Percentiles rank a stretch among this genome's conserved stretches.
Conservation (phyloP, 2,113 vertebrate genomes). For the Columba janthina region DNA sequence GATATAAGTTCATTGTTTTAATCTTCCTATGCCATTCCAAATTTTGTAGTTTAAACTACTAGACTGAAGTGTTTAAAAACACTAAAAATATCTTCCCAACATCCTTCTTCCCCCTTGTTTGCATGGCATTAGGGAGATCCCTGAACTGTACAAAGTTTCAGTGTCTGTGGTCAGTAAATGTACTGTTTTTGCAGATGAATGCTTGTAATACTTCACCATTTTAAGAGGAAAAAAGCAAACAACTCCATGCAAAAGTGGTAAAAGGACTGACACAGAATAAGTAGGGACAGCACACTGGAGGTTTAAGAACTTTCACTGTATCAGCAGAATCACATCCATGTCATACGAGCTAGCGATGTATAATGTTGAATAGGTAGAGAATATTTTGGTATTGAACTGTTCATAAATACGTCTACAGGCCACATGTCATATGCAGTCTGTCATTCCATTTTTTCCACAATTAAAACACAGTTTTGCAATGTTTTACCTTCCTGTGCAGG, state of each 20-base stretch:
- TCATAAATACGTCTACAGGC: background rate
- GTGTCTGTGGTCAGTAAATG: background rate
- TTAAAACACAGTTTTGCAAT: background rate
- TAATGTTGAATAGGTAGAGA: background rate
- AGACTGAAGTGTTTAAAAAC: background rate
- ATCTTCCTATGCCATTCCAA: background rate
- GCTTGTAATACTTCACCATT: background rate
- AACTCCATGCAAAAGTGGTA: background rate
- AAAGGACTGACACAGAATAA: background rate
- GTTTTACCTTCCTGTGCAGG: conserved; percentile 74
- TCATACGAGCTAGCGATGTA: background rate
- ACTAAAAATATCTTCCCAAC: background rate
- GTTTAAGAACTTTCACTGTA: background rate
- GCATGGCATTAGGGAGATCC: background rate
- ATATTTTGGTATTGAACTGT: background rate
- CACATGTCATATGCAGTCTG: background rate
- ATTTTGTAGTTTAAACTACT: background rate
- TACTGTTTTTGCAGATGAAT: background rate
- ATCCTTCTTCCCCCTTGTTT: background rate
- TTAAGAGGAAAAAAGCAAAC: background rate
- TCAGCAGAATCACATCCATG: background rate
- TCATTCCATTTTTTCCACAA: background rate
- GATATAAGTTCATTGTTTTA: background rate
- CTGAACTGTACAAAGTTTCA: background rate
- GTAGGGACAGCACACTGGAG: background rate